Evolutionary conservation across 2,888 invertebrate genomes (phyloP).

Genomic region (Lasioglossum lativentre): DNA sequence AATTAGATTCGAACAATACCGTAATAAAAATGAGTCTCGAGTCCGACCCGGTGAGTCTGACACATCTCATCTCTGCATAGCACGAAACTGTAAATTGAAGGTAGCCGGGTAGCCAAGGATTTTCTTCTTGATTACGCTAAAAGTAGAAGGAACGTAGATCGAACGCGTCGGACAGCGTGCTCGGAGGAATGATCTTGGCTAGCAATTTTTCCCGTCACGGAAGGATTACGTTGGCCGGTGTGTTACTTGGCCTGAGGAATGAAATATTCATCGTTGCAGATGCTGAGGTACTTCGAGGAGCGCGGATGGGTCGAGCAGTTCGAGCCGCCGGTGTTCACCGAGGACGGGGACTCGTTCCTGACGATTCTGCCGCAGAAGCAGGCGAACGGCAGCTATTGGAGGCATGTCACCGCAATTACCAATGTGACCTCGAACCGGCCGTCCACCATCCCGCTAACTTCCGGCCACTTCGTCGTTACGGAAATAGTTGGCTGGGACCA

Average conservation of each 20-base stretch:
- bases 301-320: conserved; percentile 93
- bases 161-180: background rate
- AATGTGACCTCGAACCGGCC: conserved; percentile 76
- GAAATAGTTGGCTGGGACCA: conserved; percentile 91
- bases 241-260: conserved; percentile 1
- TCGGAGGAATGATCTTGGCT: conserved; percentile 15
- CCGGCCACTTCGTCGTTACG: conserved; percentile 89
- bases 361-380: conserved; percentile 91
- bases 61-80: too few species aligned
- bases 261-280: conserved; percentile 70
- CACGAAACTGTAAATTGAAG: too few species aligned
- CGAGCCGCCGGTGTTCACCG: conserved; percentile 89
- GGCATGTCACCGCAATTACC: conserved; percentile 88
- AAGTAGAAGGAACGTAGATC: background rate
- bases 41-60: too few species aligned
- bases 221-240: background rate
- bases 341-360: conserved; percentile 89
- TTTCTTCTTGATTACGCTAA: background rate
- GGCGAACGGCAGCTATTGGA: conserved; percentile 86
- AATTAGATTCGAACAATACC: too few species aligned
- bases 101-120: background rate
- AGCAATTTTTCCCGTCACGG: conserved; percentile 14
- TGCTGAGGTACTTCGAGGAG: conserved; percentile 80
- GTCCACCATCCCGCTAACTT: conserved; percentile 86
- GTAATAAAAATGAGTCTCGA: too few species aligned